These are phyloP conservation scores for Phocides pigmalion DNA, from an alignment of 1,140 invertebrate genomes.

Conservation along the genomic window DNA sequence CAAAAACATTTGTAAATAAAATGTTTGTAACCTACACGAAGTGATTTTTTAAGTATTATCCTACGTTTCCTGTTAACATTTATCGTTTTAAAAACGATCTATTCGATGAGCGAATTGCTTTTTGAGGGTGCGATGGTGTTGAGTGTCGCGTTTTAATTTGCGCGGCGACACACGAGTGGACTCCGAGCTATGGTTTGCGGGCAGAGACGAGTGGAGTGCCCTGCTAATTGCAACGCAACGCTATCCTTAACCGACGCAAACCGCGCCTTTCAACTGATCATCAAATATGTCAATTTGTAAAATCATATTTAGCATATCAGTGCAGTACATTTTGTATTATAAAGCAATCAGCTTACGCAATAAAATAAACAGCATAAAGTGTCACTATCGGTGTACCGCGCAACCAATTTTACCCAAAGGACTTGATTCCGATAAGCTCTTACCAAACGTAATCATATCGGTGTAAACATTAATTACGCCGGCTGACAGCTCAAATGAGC, in stretches of 20 bases:
- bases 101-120: conserved; percentile 71
- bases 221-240: conserved; percentile 79
- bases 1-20: background rate
- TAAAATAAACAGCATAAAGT: conserved; percentile 46
- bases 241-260: conserved; percentile 56
- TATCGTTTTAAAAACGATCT: conserved; percentile 51
- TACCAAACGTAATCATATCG: conserved; percentile 74
- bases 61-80: conserved; percentile 16
- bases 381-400: conserved; percentile 45
- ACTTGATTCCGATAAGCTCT: conserved; percentile 63
- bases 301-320: conserved; percentile 20
- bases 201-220: conserved; percentile 71
- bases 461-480: conserved; percentile 71
- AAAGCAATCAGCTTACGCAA: conserved; percentile 32
- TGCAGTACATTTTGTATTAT: conserved; percentile 5
- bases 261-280: conserved; percentile 49
- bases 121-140: conserved; percentile 72
- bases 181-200: conserved; percentile 67
- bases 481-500: conserved; percentile 57
- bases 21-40: background rate
- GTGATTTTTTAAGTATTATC: background rate
- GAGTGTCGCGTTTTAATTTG: conserved; percentile 82
- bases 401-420: conserved; percentile 60
- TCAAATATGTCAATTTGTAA: conserved; percentile 53
- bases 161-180: conserved; percentile 79